phyloP scores from a whole-genome alignment of 1,140 invertebrate genomes.

The Oppia nitens region DNA sequence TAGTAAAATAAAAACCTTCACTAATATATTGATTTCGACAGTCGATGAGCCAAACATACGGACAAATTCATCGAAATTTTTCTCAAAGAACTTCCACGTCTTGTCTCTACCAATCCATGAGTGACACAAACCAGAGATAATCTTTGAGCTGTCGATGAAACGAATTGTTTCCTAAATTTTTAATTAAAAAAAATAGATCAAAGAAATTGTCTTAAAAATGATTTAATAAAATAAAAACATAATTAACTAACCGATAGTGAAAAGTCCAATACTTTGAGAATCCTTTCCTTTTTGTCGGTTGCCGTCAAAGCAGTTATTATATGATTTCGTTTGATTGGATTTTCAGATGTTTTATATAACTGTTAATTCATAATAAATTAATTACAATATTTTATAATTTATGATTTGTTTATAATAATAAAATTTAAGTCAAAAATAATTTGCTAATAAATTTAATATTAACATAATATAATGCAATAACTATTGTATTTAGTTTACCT shows the following conservation, averaged over 20 bases:
- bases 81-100: conserved; percentile 76
- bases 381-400: too few relatives aligned
- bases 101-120: conserved; percentile 56
- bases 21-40: background rate
- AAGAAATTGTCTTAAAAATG: background rate
- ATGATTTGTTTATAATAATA: conserved; percentile 36
- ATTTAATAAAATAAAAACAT: too few relatives aligned
- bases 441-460: too few relatives aligned
- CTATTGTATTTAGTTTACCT: background rate
- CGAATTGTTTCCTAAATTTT: conserved; percentile 45
- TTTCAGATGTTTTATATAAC: conserved; percentile 36
- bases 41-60: conserved; percentile 42
- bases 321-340: conserved; percentile 67
- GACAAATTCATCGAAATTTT: conserved; percentile 55
- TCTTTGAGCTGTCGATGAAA: conserved; percentile 71
- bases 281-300: conserved; percentile 45
- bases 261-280: conserved; percentile 49
- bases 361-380: conserved; percentile 25
- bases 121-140: conserved; percentile 58
- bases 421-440: conserved; percentile 50
- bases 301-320: conserved; percentile 62
- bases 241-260: conserved; percentile 2
- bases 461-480: too few relatives aligned
- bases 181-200: conserved; percentile 68
- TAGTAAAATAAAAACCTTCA: background rate